These are phyloP conservation scores for Rambutsinella grinnellia DNA, from an alignment of 2,888 invertebrate genomes.

Conservation along the genomic window DNA sequence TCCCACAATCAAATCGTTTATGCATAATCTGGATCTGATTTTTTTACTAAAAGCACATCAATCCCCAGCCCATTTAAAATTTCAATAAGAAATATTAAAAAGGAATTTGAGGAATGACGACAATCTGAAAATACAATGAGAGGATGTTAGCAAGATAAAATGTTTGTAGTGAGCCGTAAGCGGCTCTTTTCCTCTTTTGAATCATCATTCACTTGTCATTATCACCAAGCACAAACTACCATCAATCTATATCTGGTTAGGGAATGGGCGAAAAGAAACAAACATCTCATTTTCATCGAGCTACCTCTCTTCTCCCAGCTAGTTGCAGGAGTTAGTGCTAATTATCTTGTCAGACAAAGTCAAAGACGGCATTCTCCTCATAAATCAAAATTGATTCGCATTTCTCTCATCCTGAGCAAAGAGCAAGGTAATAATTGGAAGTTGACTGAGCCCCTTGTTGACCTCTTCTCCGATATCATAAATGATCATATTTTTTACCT, in stretches of 20 bases:
- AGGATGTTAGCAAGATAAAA: neutral
- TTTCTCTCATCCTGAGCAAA: slow-evolving; percentile 1
- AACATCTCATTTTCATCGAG: slow-evolving; percentile 1
- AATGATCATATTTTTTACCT: slow-evolving; percentile 3
- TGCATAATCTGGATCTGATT: too few species aligned
- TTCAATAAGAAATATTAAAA: too few species aligned
- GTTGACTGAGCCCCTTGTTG: slow-evolving; percentile 30
- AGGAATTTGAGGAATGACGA: too few species aligned
- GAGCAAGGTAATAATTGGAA: slow-evolving; percentile 15
- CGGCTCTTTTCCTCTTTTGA: neutral
- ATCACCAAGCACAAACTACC: slow-evolving; percentile 9
- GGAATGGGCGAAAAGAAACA: slow-evolving; percentile 18
- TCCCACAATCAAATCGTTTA: too few species aligned
- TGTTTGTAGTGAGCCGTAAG: too few species aligned
- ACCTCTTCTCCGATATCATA: slow-evolving; percentile 3
- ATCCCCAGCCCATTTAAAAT: too few species aligned
- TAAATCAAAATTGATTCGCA: slow-evolving; percentile 32
- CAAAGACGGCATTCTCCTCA: slow-evolving; percentile 33
- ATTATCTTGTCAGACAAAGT: slow-evolving; percentile 42
- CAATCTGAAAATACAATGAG: too few species aligned
- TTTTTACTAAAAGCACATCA: too few species aligned
- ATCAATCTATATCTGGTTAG: slow-evolving; percentile 44
- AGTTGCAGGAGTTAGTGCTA: slow-evolving; percentile 8
- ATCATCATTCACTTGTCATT: slow-evolving; percentile 19
- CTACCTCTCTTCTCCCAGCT: neutral